Evolutionary conservation across 2,797 vertebrate genomes (phyloP).

Genomic region (Pangasius mekongensis): DNA sequence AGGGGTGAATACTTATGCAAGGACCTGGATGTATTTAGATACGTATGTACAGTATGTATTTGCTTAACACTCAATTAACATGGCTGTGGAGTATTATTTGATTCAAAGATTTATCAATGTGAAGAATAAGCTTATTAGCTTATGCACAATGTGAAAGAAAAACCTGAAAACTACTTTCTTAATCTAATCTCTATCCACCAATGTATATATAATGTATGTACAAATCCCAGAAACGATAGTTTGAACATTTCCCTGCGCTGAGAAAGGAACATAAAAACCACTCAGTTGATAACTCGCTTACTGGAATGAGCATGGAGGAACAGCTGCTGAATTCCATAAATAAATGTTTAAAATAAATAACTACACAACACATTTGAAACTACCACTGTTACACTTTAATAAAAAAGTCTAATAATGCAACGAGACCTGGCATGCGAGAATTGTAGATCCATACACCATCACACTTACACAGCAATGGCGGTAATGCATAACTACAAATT

Average conservation of each 20-base stretch:
- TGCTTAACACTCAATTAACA: neutral
- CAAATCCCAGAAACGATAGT: neutral
- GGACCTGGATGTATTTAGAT: neutral
- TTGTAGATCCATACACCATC: neutral
- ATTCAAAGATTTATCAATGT: neutral
- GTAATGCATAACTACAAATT: neutral
- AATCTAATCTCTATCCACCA: neutral
- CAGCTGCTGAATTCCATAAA: neutral
- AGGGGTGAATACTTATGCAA: neutral
- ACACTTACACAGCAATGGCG: neutral
- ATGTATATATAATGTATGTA: neutral
- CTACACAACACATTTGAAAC: neutral
- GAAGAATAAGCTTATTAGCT: neutral
- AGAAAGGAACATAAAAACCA: neutral
- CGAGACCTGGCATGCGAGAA: neutral
- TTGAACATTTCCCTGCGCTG: neutral
- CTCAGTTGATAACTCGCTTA: neutral
- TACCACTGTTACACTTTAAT: neutral
- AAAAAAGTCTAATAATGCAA: neutral
- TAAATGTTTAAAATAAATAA: neutral
- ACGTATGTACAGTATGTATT: neutral
- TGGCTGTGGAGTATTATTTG: neutral
- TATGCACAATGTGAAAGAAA: neutral
- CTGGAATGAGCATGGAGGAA: neutral
- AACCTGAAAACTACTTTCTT: neutral